A percentile compares a stretch with the other conserved stretches of the same genome.
These are phyloP conservation scores for Lepidostoma basale DNA, from an alignment of 1,140 invertebrate genomes.

Conservation along the genomic window DNA sequence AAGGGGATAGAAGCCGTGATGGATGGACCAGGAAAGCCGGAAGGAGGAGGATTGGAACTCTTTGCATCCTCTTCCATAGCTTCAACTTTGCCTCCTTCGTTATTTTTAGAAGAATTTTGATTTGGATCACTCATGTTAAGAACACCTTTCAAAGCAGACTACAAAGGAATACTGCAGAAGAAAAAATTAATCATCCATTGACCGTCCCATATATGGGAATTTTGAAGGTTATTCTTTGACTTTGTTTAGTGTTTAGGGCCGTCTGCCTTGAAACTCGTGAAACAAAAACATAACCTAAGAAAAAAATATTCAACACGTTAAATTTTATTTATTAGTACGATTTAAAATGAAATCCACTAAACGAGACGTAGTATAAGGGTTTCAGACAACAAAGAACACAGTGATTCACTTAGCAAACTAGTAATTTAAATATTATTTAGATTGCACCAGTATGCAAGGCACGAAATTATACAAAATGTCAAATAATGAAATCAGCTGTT, in stretches of 20 bases:
- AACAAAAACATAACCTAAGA: slow-evolving; percentile 20
- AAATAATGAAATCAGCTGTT: slow-evolving; percentile 25
- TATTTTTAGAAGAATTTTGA: background rate
- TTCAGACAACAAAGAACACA: background rate
- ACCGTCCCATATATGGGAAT: slow-evolving; percentile 3
- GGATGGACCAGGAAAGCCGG: slow-evolving; percentile 15
- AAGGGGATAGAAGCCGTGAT: slow-evolving; percentile 38
- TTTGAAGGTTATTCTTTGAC: slow-evolving; percentile 2
- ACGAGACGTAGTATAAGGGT: background rate
- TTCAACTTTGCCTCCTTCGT: slow-evolving; percentile 8
- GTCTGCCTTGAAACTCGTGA: background rate
- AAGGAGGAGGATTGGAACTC: background rate
- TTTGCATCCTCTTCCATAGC: slow-evolving; percentile 4
- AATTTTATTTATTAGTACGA: too few species aligned
- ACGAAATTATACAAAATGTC: background rate
- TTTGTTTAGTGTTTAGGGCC: slow-evolving; percentile 13
- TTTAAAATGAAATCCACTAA: too few species aligned
- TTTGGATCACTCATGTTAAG: slow-evolving; percentile 27
- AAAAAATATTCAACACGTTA: background rate
- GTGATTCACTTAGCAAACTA: background rate
- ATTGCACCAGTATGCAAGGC: background rate
- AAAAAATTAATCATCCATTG: too few species aligned
- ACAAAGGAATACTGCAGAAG: background rate
- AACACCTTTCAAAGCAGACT: background rate
- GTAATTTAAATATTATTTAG: slow-evolving; percentile 1